Conservation (phyloP, 2,113 vertebrate genomes). For the Petaurus breviceps region DNA sequence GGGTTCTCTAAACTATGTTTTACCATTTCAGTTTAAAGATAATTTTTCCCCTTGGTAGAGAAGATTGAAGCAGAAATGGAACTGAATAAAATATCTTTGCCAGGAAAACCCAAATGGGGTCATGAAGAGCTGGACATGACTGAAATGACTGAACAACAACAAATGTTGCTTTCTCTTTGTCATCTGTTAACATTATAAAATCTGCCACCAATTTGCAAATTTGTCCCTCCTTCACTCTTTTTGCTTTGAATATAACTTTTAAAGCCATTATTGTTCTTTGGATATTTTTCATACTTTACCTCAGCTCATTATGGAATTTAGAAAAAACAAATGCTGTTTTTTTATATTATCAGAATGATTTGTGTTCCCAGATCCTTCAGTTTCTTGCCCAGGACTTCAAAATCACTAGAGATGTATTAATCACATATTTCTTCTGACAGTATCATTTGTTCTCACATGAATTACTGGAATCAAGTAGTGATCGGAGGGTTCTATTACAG, state of each 20-base stretch:
- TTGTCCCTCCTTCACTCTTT: neutral
- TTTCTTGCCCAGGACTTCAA: conserved; percentile 11
- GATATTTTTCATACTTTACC: neutral
- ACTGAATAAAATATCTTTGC: neutral
- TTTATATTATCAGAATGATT: neutral
- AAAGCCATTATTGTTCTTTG: neutral
- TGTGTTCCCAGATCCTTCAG: neutral
- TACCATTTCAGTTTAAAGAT: neutral
- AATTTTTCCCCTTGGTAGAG: neutral
- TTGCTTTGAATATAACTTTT: neutral
- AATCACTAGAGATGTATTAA: conserved; percentile 5
- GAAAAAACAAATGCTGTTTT: neutral
- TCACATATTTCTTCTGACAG: neutral
- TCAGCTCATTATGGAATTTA: neutral
- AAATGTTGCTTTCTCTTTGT: neutral
- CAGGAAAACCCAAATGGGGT: neutral
- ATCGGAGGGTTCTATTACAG: neutral
- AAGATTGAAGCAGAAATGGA: neutral
- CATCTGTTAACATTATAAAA: neutral
- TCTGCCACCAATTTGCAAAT: neutral
- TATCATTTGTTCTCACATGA: neutral
- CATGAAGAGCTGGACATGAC: neutral
- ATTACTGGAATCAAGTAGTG: neutral
- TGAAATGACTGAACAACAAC: neutral
- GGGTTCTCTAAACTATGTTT: neutral